A percentile compares a stretch with the other conserved stretches of the same genome.
Conservation (phyloP, 2,113 vertebrate genomes). For the Carassius auratus region DNA sequence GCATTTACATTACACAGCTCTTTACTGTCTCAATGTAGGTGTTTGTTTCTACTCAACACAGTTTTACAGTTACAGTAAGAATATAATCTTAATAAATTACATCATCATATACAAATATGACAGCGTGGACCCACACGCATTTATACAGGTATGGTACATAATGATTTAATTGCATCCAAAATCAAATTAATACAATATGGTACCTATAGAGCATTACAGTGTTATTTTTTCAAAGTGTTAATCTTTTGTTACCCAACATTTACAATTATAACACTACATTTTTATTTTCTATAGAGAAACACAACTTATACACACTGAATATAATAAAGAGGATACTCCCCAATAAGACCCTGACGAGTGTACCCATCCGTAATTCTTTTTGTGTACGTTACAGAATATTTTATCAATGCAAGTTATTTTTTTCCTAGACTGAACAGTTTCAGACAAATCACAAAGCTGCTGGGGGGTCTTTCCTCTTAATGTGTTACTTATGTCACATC, state of each 20-base stretch:
- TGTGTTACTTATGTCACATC: too few species aligned
- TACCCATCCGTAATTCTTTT: conserved; percentile 40
- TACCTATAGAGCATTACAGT: conserved; percentile 68
- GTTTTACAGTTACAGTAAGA: conserved; percentile 89
- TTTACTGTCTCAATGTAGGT: conserved; percentile 74
- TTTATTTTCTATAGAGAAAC: conserved; percentile 74
- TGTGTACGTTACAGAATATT: conserved; percentile 50
- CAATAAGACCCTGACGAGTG: conserved; percentile 48
- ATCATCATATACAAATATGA: conserved; percentile 95
- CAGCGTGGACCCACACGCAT: conserved; percentile 83
- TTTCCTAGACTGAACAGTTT: conserved; percentile 76
- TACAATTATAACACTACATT: conserved; percentile 80
- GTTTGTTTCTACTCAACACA: conserved; percentile 80
- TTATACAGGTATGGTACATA: conserved; percentile 73
- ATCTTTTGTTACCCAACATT: conserved; percentile 76
- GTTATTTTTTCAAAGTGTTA: conserved; percentile 66
- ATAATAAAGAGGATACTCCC: conserved; percentile 69
- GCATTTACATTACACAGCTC: conserved; percentile 79
- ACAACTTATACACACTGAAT: conserved; percentile 79
- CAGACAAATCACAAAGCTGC: conserved; percentile 75
- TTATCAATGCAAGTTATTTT: conserved; percentile 53
- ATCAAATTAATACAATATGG: conserved; percentile 76
- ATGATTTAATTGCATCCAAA: conserved; percentile 71
- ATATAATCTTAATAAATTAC: conserved; percentile 91
- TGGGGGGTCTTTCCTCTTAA: conserved; percentile 68